Conservation (phyloP, 2,888 invertebrate species). For the Rhagonycha lutea region DNA sequence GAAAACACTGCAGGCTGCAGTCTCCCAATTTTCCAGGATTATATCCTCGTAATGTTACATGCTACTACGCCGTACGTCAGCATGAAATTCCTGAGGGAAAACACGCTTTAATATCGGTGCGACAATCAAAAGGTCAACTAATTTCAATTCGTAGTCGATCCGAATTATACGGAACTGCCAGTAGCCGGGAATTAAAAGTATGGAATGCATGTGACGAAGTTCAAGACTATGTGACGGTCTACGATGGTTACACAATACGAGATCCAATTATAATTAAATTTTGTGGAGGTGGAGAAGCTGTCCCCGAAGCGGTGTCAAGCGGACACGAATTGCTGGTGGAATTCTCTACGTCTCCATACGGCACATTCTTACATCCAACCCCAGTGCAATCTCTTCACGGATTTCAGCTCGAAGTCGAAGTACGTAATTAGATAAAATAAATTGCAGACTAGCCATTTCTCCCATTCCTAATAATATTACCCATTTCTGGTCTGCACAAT, state of each 20-base stretch:
- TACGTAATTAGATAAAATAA: constrained; percentile 44
- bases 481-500: constrained; percentile 9
- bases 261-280: constrained; percentile 88
- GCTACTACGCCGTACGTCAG: constrained; percentile 87
- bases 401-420: constrained; percentile 85
- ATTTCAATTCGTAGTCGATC: constrained; percentile 81
- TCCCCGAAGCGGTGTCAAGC: constrained; percentile 84
- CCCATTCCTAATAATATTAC: constrained; percentile 9
- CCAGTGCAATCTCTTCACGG: constrained; percentile 81
- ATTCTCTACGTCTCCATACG: constrained; percentile 87
- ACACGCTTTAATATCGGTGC: constrained; percentile 84
- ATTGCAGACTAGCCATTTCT: constrained; percentile 10
- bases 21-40: constrained; percentile 92
- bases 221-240: constrained; percentile 76
- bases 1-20: constrained; percentile 85
- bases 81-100: constrained; percentile 85
- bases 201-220: constrained; percentile 89
- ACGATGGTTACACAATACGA: constrained; percentile 86
- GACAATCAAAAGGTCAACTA: constrained; percentile 83
- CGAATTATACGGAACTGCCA: constrained; percentile 64
- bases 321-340: constrained; percentile 87
- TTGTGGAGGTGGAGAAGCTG: constrained; percentile 85
- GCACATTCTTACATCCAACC: constrained; percentile 83
- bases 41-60: constrained; percentile 91
- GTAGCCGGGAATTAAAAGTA: constrained; percentile 60